Percentiles rank a stretch among this genome's conserved stretches.
phyloP scores from a whole-genome alignment of 2,888 invertebrate genomes.

The Candidula unifasciata region DNA sequence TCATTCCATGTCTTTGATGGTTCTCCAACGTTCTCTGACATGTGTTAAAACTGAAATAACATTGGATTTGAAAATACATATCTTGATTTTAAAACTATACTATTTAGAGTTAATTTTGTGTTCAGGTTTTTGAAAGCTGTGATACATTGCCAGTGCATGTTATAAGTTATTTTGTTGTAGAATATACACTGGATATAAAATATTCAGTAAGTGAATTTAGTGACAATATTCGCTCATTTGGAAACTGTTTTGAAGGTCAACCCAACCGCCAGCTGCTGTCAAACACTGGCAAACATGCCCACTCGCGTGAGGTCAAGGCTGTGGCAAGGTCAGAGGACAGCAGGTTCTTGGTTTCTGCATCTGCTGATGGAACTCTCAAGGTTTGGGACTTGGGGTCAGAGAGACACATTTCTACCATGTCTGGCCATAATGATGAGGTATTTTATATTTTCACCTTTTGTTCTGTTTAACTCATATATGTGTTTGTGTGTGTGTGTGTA shows the following conservation, averaged over 20 bases:
- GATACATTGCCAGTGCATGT: no score
- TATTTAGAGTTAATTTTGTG: no score
- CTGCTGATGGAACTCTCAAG: slow-evolving; percentile 76
- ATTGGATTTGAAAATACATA: no score
- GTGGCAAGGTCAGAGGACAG: slow-evolving; percentile 74
- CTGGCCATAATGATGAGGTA: slow-evolving; percentile 77
- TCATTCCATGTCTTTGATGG: no score
- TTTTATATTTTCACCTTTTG: not conserved
- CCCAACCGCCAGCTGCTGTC: slow-evolving; percentile 73
- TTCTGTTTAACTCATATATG: no score
- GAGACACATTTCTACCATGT: slow-evolving; percentile 72
- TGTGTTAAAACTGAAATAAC: no score
- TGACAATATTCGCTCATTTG: not conserved
- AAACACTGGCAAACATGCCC: slow-evolving; percentile 71
- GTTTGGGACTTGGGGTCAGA: slow-evolving; percentile 77
- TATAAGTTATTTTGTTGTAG: no score
- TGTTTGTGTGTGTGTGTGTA: no score
- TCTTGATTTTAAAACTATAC: no score
- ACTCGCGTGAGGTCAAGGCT: slow-evolving; percentile 75
- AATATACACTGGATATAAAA: no score
- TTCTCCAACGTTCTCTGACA: no score
- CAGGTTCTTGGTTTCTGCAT: slow-evolving; percentile 75
- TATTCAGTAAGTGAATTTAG: not conserved
- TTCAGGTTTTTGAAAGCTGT: no score
- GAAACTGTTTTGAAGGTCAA: slow-evolving; percentile 54